Percentiles rank a stretch among this genome's conserved stretches.
These are phyloP conservation scores for Pararge aegeria DNA, from an alignment of 1,140 invertebrate genomes.

Conservation along the genomic window DNA sequence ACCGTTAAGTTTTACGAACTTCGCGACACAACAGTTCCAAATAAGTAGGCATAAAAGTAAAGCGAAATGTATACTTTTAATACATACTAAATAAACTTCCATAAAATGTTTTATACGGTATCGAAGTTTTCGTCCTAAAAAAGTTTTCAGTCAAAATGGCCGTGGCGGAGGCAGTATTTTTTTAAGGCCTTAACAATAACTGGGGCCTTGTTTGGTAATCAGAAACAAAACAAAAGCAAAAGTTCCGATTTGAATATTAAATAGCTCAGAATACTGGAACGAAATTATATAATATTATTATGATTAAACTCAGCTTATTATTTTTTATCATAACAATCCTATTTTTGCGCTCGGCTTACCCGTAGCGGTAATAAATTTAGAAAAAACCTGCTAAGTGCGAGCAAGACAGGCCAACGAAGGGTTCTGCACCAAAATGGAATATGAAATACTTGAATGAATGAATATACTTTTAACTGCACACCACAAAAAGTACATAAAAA, in stretches of 20 bases:
- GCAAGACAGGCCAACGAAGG: too few species aligned
- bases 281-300: too few species aligned
- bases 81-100: not conserved
- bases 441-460: too few species aligned
- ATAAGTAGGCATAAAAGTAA: not conserved
- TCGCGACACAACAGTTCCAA: not conserved
- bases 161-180: constrained; percentile 18
- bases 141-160: constrained; percentile 8
- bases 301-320: too few species aligned
- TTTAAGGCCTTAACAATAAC: constrained; percentile 15
- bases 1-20: not conserved
- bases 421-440: too few species aligned
- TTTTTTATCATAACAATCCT: too few species aligned
- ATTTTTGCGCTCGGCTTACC: too few species aligned
- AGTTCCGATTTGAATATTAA: not conserved
- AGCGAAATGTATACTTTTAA: not conserved
- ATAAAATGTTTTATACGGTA: not conserved
- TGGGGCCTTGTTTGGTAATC: constrained; percentile 13
- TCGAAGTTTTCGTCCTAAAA: constrained; percentile 16
- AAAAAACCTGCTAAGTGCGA: too few species aligned
- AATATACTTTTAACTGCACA: too few species aligned
- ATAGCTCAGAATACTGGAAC: not conserved
- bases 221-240: not conserved
- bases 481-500: too few species aligned
- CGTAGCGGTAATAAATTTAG: too few species aligned